Base-by-base conservation (phyloP, 2,888 invertebrate species). In the Caradrina kadenii region DNA sequence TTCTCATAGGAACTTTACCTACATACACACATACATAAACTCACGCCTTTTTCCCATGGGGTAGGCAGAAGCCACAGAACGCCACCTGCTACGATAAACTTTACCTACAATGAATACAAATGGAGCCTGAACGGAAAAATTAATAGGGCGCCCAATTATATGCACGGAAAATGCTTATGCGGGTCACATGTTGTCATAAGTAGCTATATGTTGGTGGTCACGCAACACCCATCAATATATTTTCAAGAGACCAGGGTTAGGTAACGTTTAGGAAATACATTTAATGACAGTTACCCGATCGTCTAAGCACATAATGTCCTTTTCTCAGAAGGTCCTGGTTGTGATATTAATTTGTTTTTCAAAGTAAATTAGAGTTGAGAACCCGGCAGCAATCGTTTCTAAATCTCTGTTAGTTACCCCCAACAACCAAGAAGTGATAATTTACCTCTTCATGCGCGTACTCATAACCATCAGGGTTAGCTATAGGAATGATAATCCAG, bases 391-490 rank as follows among this genome's bases (percentile, higher is more conserved):
- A 35, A 35, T 35, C 35, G 35, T 35, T 35, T 35, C 8, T 35
- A 8, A 11, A 42, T 10, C 42, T 42, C 13, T 45, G 17, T 17
- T 5, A 39, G 39, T 13, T 39, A 39, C 13, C 13, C 11, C 39
- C 39, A 45, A 17, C 39, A 45, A 17, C 17, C 45, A 15, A 45
- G 15, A n/a, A n/a, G n/a, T n/a, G n/a, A n/a, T 15, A 39, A 83
- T 88, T 92, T 92, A 96, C 96, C 87, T 89, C 90, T 1, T 93
- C 90, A 72, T 96, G 96, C 0, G 97, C 96, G 90, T 96, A 97
- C 85, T 96, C 97, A 82, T 98, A 98, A n/a, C 98, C 98, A 87
- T 98, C 98, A 15, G 97, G 97, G 89, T 98, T 98, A 21, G 96
- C 92, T 53, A 97, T 88, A 0, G 98, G 98, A 45, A 97, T 92